Evolutionary conservation across 2,797 vertebrate species (phyloP).

Genomic region (Thunnus albacares): DNA sequence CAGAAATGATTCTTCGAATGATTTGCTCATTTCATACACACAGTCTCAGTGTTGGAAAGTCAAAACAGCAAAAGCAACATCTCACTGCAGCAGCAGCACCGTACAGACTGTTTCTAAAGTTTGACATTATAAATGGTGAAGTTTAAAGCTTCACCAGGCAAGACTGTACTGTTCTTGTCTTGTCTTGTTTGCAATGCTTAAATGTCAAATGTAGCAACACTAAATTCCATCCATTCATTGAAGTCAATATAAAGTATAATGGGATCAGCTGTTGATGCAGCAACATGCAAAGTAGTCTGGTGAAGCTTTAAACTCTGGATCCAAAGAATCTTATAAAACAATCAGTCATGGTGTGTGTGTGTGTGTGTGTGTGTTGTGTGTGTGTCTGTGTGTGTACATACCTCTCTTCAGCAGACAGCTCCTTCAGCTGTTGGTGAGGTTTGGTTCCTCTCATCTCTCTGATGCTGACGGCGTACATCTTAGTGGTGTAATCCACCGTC

Average conservation of each 20-base stretch:
- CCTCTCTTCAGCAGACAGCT: slow-evolving; percentile 93
- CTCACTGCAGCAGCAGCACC: not conserved
- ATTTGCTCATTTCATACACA: not conserved
- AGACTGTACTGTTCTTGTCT: too few relatives aligned
- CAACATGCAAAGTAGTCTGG: not conserved
- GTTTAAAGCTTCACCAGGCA: slow-evolving; percentile 12
- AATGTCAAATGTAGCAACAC: too few relatives aligned
- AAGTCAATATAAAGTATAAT: too few relatives aligned
- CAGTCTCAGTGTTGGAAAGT: not conserved
- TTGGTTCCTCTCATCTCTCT: slow-evolving; percentile 95
- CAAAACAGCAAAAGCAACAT: not conserved
- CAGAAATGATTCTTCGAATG: not conserved
- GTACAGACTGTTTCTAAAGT: too few relatives aligned
- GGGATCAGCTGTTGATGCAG: too few relatives aligned
- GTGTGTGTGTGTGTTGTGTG: slow-evolving; percentile 13
- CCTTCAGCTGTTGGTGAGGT: slow-evolving; percentile 94
- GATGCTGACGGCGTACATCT: slow-evolving; percentile 94
- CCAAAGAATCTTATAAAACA: not conserved
- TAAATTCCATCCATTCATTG: too few relatives aligned
- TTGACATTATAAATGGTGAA: not conserved
- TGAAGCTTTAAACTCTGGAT: slow-evolving; percentile 22
- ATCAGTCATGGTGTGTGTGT: slow-evolving; percentile 1
- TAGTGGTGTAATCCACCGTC: slow-evolving; percentile 92
- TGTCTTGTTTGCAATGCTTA: too few relatives aligned
- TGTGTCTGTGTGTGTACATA: slow-evolving; percentile 67